A percentile compares a stretch with the other conserved stretches of the same genome.
Evolutionary conservation across 1,140 invertebrate species (phyloP).

Genomic region (Matsumurasca onukii): DNA sequence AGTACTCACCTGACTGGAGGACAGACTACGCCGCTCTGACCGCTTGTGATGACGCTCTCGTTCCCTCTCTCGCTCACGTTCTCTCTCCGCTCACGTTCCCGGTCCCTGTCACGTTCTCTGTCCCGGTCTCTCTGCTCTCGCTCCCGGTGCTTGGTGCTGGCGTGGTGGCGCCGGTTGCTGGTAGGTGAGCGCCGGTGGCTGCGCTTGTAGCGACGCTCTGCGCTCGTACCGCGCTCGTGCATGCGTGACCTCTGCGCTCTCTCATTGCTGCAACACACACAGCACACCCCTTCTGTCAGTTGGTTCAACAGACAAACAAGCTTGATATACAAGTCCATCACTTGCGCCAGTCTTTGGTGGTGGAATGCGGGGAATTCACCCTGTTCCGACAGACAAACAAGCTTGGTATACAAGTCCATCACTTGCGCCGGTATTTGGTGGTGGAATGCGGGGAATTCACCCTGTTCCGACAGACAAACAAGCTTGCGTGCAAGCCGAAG

Average conservation of each 20-base stretch:
- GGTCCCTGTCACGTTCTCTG: not conserved
- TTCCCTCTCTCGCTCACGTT: not conserved
- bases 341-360: too few relatives aligned
- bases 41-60: constrained; percentile 17
- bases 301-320: too few relatives aligned
- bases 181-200: constrained; percentile 61
- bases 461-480: too few relatives aligned
- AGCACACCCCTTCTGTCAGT: not conserved
- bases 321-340: too few relatives aligned
- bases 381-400: too few relatives aligned
- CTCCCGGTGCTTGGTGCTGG: constrained; percentile 11
- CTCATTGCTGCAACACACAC: constrained; percentile 54
- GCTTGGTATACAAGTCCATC: too few relatives aligned
- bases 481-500: too few relatives aligned
- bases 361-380: too few relatives aligned
- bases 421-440: too few relatives aligned
- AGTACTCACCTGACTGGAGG: constrained; percentile 43
- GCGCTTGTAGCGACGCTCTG: constrained; percentile 61
- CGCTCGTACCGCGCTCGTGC: constrained; percentile 60
- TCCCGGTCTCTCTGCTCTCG: not conserved
- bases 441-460: too few relatives aligned
- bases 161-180: constrained; percentile 50
- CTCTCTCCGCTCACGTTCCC: not conserved
- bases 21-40: constrained; percentile 34
- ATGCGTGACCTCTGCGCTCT: constrained; percentile 58